Evolutionary conservation across 2,888 invertebrate genomes (phyloP).

Genomic region (Portevinia maculata): DNA sequence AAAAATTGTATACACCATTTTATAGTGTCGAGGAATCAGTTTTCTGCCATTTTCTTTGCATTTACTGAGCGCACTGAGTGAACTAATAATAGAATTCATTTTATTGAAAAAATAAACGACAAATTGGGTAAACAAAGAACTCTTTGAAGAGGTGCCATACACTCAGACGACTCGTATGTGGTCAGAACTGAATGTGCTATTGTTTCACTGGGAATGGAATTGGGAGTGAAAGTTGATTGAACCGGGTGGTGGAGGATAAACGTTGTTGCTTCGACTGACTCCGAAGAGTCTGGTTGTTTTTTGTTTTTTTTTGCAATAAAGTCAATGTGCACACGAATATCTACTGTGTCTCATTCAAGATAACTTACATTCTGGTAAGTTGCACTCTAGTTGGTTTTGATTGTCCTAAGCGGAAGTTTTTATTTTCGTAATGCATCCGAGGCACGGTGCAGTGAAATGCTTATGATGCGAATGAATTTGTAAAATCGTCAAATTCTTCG

Average conservation of each 20-base stretch:
- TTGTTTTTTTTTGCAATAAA: not conserved
- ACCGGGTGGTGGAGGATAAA: not conserved
- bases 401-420: slow-evolving; percentile 13
- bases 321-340: not conserved
- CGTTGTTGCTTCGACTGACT: not conserved
- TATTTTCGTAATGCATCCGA: not conserved
- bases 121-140: slow-evolving; percentile 61
- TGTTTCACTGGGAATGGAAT: not conserved
- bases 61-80: slow-evolving; percentile 18
- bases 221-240: slow-evolving; percentile 1
- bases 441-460: not conserved
- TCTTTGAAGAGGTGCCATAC: not conserved
- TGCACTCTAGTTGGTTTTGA: slow-evolving; percentile 26
- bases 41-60: slow-evolving; percentile 1
- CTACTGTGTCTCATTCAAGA: slow-evolving; percentile 8
- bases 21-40: too few species aligned
- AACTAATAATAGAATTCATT: slow-evolving; percentile 46
- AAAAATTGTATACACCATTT: too few species aligned
- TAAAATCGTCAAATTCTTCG: too few species aligned
- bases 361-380: slow-evolving; percentile 16
- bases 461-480: not conserved
- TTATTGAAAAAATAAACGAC: slow-evolving; percentile 50
- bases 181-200: not conserved
- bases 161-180: not conserved
- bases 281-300: not conserved